Evolutionary conservation across 2,113 vertebrate species (phyloP).

Genomic region (Hyperoodon ampullatus): DNA sequence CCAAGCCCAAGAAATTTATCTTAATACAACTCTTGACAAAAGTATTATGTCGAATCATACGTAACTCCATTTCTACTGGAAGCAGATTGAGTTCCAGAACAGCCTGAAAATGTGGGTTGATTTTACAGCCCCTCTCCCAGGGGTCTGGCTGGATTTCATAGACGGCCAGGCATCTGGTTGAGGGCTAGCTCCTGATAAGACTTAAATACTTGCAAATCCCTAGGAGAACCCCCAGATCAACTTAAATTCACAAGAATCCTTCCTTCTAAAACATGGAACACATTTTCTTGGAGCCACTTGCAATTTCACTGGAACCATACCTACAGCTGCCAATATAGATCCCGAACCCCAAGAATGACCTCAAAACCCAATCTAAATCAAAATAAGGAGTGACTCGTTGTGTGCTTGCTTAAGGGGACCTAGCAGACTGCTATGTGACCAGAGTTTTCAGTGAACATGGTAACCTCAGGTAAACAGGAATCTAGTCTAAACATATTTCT

Average conservation of each 20-base stretch:
- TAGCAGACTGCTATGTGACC: neutral
- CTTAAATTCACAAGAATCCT: neutral
- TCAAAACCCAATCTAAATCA: neutral
- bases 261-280: neutral
- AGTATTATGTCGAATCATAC: neutral
- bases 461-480: neutral
- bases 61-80: neutral
- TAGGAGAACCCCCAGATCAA: neutral
- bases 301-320: neutral
- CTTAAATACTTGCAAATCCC: neutral
- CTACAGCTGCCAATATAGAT: neutral
- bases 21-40: neutral
- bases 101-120: neutral
- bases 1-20: neutral
- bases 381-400: neutral
- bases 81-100: neutral
- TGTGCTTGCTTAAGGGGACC: neutral
- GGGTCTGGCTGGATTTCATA: neutral
- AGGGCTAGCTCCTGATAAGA: neutral
- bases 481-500: neutral
- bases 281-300: neutral
- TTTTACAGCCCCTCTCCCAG: neutral
- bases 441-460: neutral
- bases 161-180: neutral
- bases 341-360: neutral